phyloP scores from a whole-genome alignment of 1,140 invertebrate species.

The Leguminivora glycinivorella region DNA sequence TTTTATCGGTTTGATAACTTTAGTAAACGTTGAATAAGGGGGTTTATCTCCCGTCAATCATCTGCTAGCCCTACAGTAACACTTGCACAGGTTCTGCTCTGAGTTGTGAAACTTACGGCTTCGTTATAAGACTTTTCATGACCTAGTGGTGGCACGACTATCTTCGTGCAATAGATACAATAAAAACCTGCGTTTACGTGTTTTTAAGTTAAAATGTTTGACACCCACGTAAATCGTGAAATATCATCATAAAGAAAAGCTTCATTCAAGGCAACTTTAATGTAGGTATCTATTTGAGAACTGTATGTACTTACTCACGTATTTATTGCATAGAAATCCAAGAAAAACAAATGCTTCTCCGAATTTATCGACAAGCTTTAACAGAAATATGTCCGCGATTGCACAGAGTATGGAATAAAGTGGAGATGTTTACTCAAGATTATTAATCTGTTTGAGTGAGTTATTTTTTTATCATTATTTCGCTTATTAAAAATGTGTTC shows the following conservation, averaged over 20 bases:
- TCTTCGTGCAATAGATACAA: too few relatives aligned
- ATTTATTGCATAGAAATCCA: constrained; percentile 23
- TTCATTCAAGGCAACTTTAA: constrained; percentile 1
- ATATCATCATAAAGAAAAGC: not conserved
- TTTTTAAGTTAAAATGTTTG: too few relatives aligned
- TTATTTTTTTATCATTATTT: not conserved
- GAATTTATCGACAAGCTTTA: constrained; percentile 26
- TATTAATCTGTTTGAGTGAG: not conserved
- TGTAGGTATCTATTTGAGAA: constrained; percentile 23
- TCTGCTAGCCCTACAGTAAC: too few relatives aligned
- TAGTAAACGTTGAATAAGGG: too few relatives aligned
- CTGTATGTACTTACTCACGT: constrained; percentile 3
- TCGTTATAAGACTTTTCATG: too few relatives aligned
- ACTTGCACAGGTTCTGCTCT: too few relatives aligned
- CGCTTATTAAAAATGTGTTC: too few relatives aligned
- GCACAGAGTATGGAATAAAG: not conserved
- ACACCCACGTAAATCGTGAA: not conserved
- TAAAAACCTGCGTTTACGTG: too few relatives aligned
- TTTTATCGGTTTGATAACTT: too few relatives aligned
- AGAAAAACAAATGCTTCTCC: constrained; percentile 31
- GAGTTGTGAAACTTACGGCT: too few relatives aligned
- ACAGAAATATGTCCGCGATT: constrained; percentile 25
- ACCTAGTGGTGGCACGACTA: too few relatives aligned
- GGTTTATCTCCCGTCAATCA: too few relatives aligned
- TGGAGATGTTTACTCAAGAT: not conserved